These are phyloP conservation scores for Epirrhoe alternata DNA, from an alignment of 2,888 invertebrate species.

Conservation along the genomic window DNA sequence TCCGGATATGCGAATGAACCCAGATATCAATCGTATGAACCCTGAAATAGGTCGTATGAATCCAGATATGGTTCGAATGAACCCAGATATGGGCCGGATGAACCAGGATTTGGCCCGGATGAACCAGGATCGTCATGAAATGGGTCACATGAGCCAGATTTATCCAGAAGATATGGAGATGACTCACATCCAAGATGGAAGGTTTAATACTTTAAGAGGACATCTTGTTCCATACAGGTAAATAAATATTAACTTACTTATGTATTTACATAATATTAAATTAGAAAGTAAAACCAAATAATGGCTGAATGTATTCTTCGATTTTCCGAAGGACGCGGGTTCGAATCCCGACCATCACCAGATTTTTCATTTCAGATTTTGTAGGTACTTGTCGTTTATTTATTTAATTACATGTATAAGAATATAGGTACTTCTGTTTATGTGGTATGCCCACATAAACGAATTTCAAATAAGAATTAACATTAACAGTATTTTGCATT, in stretches of 20 bases:
- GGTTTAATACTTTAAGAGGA: constrained; percentile 74
- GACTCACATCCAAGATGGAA: constrained; percentile 53
- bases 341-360: too few species aligned
- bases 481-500: too few species aligned
- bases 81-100: constrained; percentile 52
- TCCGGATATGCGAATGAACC: constrained; percentile 49
- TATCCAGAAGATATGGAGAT: constrained; percentile 55
- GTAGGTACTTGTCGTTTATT: too few species aligned
- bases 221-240: constrained; percentile 71
- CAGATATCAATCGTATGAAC: constrained; percentile 53
- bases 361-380: too few species aligned
- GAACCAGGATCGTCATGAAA: constrained; percentile 54
- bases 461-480: too few species aligned
- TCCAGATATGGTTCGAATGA: constrained; percentile 53
- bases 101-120: constrained; percentile 52
- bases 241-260: neutral
- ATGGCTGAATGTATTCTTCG: too few species aligned
- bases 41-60: constrained; percentile 49
- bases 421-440: too few species aligned
- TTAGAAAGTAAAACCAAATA: too few species aligned
- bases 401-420: too few species aligned
- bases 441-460: too few species aligned
- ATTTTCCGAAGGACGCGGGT: too few species aligned
- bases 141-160: constrained; percentile 57
- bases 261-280: too few species aligned